Evolutionary conservation across 2,113 vertebrate species (phyloP), one percentile per base, ranked within the genome.

Genomic region (Strigops habroptila): DNA sequence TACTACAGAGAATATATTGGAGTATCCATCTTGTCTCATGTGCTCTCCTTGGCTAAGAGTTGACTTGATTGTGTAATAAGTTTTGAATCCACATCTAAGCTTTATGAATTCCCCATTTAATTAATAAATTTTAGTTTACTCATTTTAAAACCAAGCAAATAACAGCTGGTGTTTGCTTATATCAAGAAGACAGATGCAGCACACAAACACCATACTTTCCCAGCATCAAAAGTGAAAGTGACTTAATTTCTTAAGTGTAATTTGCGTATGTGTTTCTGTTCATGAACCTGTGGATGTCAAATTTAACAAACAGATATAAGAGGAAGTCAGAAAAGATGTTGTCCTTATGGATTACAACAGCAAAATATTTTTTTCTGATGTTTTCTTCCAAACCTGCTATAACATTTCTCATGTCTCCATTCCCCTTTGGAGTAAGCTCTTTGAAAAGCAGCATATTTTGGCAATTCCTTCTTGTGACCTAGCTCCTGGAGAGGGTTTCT

Each of bases 151-250:
- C 64, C 30, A 77, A 92, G 62, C 85, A 93, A 95, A 51, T 91
- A 85, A 67, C 93, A 93, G 80, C 84, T 96, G 85, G 27, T 83
- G 91, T 89, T 93, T 83, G 62, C 55, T 87, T 90, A 87, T 86
- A 31, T 82, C 69, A 84, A 65, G 74, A 65, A 82, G 71, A 89
- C 55, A 83, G 19, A 86, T 37, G 68, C 14, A 60, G 46, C 43
- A 65, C 39, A 92, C 82, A 85, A 92, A 92, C 91, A 91, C 52
- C 24, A 7, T 91, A 46, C 33, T 92, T 88, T 64, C 33, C 81
- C 83, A 84, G 62, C 69, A 81, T 84, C 65, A 87, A 52, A 96
- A 91, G 65, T 75, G 65, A 48, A 86, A 86, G 57, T 21, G 43
- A 85, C 9, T 79, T 79, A 43, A 52, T 79, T 17, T 76, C 35